These are phyloP conservation scores for Moxostoma hubbsi DNA, from an alignment of 2,797 vertebrate genomes.

Conservation along the genomic window DNA sequence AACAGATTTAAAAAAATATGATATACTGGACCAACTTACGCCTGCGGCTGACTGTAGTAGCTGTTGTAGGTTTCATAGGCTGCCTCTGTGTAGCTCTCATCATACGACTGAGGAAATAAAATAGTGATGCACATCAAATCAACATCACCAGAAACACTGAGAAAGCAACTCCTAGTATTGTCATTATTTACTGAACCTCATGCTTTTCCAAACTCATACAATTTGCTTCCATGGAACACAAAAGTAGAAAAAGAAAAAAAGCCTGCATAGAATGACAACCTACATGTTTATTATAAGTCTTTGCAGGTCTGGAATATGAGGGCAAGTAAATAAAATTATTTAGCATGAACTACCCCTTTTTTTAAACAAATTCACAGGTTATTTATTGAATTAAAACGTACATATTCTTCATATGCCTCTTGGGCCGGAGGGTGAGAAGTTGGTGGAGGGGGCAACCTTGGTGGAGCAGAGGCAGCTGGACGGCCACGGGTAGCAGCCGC, in stretches of 20 bases:
- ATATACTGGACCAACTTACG: constrained; percentile 81
- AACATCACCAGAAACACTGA: background rate
- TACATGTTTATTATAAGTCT: too few relatives aligned
- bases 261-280: too few relatives aligned
- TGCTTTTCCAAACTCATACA: too few relatives aligned
- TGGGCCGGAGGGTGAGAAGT: constrained; percentile 82
- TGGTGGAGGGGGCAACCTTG: constrained; percentile 84
- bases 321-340: too few relatives aligned
- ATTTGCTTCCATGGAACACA: too few relatives aligned
- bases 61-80: constrained; percentile 94
- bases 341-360: too few relatives aligned
- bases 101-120: constrained; percentile 83
- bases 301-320: too few relatives aligned
- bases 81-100: constrained; percentile 90
- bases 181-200: too few relatives aligned
- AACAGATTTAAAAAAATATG: constrained; percentile 57
- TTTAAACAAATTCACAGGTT: background rate
- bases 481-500: constrained; percentile 81
- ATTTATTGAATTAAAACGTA: constrained; percentile 70
- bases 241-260: too few relatives aligned
- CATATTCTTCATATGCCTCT: constrained; percentile 92
- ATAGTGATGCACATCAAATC: constrained; percentile 29
- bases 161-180: too few relatives aligned
- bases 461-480: constrained; percentile 81
- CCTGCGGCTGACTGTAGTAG: constrained; percentile 96